Percentiles rank a stretch among this genome's conserved stretches.
phyloP scores from a whole-genome alignment of 2,797 vertebrate species.

The Chelon labrosus region DNA sequence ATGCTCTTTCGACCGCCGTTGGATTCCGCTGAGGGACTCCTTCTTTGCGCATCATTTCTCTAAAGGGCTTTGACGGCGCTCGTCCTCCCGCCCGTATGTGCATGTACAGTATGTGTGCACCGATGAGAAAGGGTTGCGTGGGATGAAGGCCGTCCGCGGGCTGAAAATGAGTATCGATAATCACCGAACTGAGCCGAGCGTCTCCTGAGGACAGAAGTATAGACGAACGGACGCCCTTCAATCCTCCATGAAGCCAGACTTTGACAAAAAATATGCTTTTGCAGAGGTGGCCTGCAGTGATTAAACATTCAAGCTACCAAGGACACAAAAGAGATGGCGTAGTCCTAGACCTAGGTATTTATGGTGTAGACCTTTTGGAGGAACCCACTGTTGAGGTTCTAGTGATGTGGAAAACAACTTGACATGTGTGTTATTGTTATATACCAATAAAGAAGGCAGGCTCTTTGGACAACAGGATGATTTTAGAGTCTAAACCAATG shows the following conservation, averaged over 20 bases:
- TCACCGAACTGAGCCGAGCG: constrained; percentile 20
- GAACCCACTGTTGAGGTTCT: neutral
- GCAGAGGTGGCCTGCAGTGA: neutral
- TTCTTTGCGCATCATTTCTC: constrained; percentile 29
- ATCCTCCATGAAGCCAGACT: constrained; percentile 20
- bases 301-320: constrained; percentile 12
- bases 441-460: neutral
- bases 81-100: constrained; percentile 18
- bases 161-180: constrained; percentile 43
- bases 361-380: neutral
- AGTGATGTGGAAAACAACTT: neutral
- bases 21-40: neutral
- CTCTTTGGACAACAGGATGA: neutral
- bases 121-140: neutral
- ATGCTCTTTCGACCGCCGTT: neutral
- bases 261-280: neutral
- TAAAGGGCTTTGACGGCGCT: constrained; percentile 40
- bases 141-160: neutral
- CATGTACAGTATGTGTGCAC: neutral
- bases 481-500: neutral
- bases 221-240: constrained; percentile 23
- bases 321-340: neutral
- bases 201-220: constrained; percentile 22
- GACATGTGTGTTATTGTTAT: neutral
- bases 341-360: neutral